phyloP scores from a whole-genome alignment of 2,888 invertebrate species.

The Aphrophora alni region DNA sequence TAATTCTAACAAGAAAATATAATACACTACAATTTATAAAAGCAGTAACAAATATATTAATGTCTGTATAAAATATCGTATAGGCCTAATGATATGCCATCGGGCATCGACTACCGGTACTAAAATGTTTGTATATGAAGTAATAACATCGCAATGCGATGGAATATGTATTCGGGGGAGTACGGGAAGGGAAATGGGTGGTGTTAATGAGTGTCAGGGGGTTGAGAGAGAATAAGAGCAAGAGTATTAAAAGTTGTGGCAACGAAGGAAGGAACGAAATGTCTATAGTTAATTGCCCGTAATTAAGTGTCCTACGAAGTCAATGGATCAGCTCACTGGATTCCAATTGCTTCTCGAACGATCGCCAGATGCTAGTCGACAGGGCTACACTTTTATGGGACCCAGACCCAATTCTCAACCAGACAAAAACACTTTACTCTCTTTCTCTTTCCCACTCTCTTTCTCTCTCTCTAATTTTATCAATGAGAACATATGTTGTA shows the following conservation, averaged over 20 bases:
- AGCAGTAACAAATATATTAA: too few relatives aligned
- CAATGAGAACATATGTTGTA: slow-evolving; percentile 2
- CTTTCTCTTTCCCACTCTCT: background rate
- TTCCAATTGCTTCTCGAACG: slow-evolving; percentile 4
- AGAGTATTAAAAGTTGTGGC: slow-evolving; percentile 4
- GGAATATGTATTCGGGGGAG: background rate
- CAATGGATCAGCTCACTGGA: slow-evolving; percentile 2
- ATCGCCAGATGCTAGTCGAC: background rate
- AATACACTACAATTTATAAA: too few relatives aligned
- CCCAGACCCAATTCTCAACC: background rate
- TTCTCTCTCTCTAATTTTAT: background rate
- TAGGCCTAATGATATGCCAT: background rate
- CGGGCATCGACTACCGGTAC: background rate
- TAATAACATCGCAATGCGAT: background rate
- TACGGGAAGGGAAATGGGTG: background rate
- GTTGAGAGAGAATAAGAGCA: background rate
- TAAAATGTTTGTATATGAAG: background rate
- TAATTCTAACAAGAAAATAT: too few relatives aligned
- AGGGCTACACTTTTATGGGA: background rate
- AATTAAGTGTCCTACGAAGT: slow-evolving; percentile 30
- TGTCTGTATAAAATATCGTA: too few relatives aligned
- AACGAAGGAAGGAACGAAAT: slow-evolving; percentile 28
- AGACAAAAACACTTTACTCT: slow-evolving; percentile 1
- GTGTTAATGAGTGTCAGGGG: background rate
- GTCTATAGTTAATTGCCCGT: slow-evolving; percentile 33